Base-by-base conservation (phyloP, 2,888 invertebrate genomes). In the Xestobium rufovillosum region DNA sequence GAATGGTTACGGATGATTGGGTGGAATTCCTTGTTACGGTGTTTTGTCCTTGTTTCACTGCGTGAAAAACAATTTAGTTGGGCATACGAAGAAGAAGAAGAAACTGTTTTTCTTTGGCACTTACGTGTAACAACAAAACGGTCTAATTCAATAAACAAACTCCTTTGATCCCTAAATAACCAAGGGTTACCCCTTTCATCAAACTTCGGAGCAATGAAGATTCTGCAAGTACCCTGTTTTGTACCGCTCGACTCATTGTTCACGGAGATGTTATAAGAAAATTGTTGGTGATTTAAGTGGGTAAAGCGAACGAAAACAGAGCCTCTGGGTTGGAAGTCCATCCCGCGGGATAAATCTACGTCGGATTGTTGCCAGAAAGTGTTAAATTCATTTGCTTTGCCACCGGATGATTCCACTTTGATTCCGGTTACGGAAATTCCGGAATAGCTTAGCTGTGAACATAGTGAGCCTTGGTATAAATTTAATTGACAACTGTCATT, bases 321-420 rank as follows among this genome's bases (percentile, higher is more conserved):
- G 30, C 87, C 87, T 1, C 84, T 70, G 0, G 85, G 85, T 4
- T 77, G 73, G 65, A 89, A 89, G 66, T 89, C 88, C 57, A 90
- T 71, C 0, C 90, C 90, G 1, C 86, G 73, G 0, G 80, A 76
- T 23, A 90, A 60, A 55, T 89, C 82, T 45, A 88, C 71, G 31
- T 81, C 80, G 38, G 82, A 81, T 63, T 82, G 78, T 68, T 82
- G 80, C 88, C 88, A 90, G 65, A 76, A 80, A 0, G 86, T 87
- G 41, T 66, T 64, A 25, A 88, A 45, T 1, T 62, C 60, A 63
- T 86, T 81, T 1, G 65, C 49, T 3, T 39, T 34, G 9, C 56
- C 51, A 1, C 74, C 73, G 0, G 71, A 73, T 1, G 73, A 64
- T 26, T 69, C 61, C 6, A 85, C 55, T 45, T 71, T 61, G 1